Base-by-base conservation (phyloP, 2,888 invertebrate species). In the Fissipunctia ypsillon region DNA sequence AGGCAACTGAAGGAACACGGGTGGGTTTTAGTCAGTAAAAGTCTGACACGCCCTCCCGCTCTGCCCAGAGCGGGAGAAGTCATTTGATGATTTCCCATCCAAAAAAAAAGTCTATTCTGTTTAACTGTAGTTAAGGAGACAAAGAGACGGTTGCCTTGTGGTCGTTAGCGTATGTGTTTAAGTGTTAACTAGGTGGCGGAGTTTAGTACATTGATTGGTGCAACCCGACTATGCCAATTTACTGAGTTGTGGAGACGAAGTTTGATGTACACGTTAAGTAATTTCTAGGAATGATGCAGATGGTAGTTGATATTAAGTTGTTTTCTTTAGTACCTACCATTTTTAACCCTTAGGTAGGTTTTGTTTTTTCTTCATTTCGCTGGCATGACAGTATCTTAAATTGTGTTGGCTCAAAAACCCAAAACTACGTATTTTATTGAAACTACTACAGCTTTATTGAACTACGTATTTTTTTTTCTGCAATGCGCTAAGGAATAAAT, bases 201-300 rank as follows among this genome's bases (percentile, higher is more conserved):
- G 76, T 72, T 76, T 48, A 56, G 31, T 69, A 72, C 68, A 80
- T 80, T 80, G 80, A 80, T 80, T 76, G 60, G 64, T 76, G 80
- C 71, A 65, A 80, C 72, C 52, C 64, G 41, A 72, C 59, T 9
- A 16, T 28, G 68, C n/a, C n/a, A 67, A 48, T 76, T 66, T 64
- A 54, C 41, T 45, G 28, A 31, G 38, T 54, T 28, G 60, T 35
- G 43, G 61, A 31, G 43, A 52, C 50, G 25, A 56, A 63, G n/a
- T 67, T 67, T 52, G 56, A 31, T 43, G 54, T 9, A 38, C 38
- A 41, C 1, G 9, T 25, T 35, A 1, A 10, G 41, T 48, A 48
- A 41, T 50, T 69, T 25, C 22, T 35, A 16, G 16, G 14, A 64
- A 48, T 38, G 35, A 38, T 57, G 19, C 38, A 48, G 9, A 61